Conservation (phyloP, 2,888 invertebrate species). For the Parnassius smintheus region DNA sequence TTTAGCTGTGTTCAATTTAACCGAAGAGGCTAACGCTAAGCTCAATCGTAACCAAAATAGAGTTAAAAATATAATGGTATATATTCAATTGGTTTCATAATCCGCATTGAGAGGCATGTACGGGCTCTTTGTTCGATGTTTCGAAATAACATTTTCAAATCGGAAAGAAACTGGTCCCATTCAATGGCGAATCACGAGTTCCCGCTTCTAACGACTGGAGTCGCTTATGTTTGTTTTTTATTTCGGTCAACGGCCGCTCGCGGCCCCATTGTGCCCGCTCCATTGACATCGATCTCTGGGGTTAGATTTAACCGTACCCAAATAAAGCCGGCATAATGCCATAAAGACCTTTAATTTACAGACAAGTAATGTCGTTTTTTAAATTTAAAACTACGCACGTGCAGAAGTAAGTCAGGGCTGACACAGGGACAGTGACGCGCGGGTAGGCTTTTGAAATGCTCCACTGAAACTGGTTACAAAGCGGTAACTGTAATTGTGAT, state of each 20-base stretch:
- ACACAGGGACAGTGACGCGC: constrained; percentile 24
- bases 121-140: constrained; percentile 11
- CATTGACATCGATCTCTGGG: constrained; percentile 71
- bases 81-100: background rate
- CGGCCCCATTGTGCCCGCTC: constrained; percentile 62
- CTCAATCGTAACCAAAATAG: too few relatives aligned
- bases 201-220: constrained; percentile 55
- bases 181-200: constrained; percentile 55
- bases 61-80: background rate
- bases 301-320: constrained; percentile 53
- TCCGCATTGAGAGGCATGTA: background rate
- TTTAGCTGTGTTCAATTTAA: too few relatives aligned
- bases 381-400: constrained; percentile 33
- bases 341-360: constrained; percentile 13
- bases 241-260: constrained; percentile 72
- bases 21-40: too few relatives aligned
- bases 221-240: constrained; percentile 63
- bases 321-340: constrained; percentile 34
- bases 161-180: constrained; percentile 26
- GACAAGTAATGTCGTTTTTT: constrained; percentile 18
- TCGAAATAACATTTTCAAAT: constrained; percentile 16
- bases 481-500: constrained; percentile 34
- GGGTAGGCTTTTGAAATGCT: constrained; percentile 29
- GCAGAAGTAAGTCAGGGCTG: constrained; percentile 23
- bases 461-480: constrained; percentile 34